phyloP scores from a whole-genome alignment of 2,888 invertebrate species.

The Loripinus fragilis region DNA sequence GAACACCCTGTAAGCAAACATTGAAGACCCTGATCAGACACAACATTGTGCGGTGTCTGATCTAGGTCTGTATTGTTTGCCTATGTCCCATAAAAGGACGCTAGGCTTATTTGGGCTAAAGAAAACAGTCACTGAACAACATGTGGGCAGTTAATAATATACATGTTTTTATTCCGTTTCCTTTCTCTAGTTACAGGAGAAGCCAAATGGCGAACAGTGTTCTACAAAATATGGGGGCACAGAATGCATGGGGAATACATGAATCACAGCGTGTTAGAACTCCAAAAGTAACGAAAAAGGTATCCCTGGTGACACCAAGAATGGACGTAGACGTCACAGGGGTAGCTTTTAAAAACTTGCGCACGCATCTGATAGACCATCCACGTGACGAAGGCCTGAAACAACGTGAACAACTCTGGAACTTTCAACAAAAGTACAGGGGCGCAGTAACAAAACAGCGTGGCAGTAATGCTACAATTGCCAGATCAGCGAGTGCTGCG shows the following conservation, averaged over 20 bases:
- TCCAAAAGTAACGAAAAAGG: constrained; percentile 38
- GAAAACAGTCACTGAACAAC: too few species aligned
- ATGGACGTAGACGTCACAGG: constrained; percentile 61
- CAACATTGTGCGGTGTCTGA: too few species aligned
- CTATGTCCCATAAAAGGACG: too few species aligned
- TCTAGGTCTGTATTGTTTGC: too few species aligned
- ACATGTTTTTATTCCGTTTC: background rate
- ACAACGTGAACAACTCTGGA: constrained; percentile 60
- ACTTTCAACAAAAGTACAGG: constrained; percentile 55
- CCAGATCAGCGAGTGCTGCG: background rate
- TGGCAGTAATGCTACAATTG: background rate
- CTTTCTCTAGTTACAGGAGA: background rate
- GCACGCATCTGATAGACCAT: constrained; percentile 58
- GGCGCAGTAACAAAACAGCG: constrained; percentile 22
- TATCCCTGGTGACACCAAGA: constrained; percentile 49
- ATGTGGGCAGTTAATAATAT: too few species aligned
- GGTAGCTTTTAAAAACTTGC: constrained; percentile 46
- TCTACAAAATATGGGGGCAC: constrained; percentile 37
- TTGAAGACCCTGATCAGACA: too few species aligned
- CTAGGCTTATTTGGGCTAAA: too few species aligned
- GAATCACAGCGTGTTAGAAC: constrained; percentile 35
- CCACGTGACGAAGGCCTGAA: constrained; percentile 58
- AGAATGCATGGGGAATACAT: constrained; percentile 42
- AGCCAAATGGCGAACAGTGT: background rate
- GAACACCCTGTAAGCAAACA: too few species aligned